phyloP scores from a whole-genome alignment of 2,113 vertebrate genomes.

The Drymodes brunneopygia region DNA sequence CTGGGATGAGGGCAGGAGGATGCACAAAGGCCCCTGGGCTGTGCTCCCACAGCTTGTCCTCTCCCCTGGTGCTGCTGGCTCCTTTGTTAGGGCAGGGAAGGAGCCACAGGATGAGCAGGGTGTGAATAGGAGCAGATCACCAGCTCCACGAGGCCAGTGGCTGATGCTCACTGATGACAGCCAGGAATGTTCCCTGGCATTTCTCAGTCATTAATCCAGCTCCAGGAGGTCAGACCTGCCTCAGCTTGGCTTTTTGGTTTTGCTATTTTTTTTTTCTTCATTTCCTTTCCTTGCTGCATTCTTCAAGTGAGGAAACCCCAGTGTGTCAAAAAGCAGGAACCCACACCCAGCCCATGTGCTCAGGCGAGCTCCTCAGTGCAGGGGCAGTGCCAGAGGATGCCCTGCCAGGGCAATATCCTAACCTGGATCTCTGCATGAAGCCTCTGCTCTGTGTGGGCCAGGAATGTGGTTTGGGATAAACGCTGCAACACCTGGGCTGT shows the following conservation, averaged over 20 bases:
- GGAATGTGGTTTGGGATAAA: background rate
- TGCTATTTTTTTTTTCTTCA: fast-evolving
- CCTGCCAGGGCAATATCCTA: background rate
- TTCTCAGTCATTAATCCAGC: background rate
- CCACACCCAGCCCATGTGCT: background rate
- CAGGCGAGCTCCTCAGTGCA: background rate
- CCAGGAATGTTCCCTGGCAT: background rate
- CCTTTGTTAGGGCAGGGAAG: background rate
- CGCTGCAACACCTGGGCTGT: background rate
- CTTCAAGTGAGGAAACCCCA: background rate
- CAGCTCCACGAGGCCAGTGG: background rate
- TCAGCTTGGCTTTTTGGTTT: background rate
- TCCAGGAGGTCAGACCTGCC: background rate
- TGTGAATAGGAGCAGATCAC: background rate
- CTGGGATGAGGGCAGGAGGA: background rate
- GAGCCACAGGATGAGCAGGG: background rate
- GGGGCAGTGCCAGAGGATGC: background rate
- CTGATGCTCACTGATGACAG: background rate
- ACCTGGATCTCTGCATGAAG: background rate
- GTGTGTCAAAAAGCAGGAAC: background rate
- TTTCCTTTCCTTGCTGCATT: background rate
- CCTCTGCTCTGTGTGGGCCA: background rate
- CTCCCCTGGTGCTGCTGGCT: fast-evolving
- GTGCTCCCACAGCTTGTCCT: fast-evolving
- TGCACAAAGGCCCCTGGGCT: background rate